phyloP scores from a whole-genome alignment of 1,140 invertebrate species.

The Asobara japonica region DNA sequence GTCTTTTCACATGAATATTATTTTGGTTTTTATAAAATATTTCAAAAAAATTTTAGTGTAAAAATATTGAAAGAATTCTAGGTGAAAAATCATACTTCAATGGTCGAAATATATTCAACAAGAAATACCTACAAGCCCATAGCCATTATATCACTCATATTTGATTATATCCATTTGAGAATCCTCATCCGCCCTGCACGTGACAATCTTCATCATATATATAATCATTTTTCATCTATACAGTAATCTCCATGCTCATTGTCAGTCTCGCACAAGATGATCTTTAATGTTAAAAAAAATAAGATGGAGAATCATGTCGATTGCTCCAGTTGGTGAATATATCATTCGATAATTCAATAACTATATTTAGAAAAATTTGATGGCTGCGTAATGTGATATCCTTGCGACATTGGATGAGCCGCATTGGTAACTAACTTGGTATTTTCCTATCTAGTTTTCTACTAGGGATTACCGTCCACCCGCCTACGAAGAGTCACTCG shows the following conservation, averaged over 20 bases:
- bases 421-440: conserved; percentile 57
- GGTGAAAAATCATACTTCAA: neutral
- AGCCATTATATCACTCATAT: neutral
- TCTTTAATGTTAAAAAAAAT: neutral
- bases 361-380: conserved; percentile 1
- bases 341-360: neutral
- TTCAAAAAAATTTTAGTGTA: neutral
- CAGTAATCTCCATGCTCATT: neutral
- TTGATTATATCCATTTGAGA: neutral
- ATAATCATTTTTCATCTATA: neutral
- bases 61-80: neutral
- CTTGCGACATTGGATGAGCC: conserved; percentile 39
- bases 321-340: neutral
- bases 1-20: neutral
- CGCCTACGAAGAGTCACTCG: conserved; percentile 66
- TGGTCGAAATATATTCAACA: neutral
- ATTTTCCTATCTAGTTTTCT: conserved; percentile 49
- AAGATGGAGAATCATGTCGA: neutral
- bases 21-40: conserved; percentile 9
- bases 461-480: conserved; percentile 64
- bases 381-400: conserved; percentile 5
- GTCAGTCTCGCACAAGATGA: neutral
- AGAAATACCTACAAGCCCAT: neutral
- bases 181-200: neutral
- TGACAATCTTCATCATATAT: neutral